These are phyloP conservation scores for Xiphophorus hellerii DNA, from an alignment of 2,113 vertebrate genomes.

Conservation along the genomic window DNA sequence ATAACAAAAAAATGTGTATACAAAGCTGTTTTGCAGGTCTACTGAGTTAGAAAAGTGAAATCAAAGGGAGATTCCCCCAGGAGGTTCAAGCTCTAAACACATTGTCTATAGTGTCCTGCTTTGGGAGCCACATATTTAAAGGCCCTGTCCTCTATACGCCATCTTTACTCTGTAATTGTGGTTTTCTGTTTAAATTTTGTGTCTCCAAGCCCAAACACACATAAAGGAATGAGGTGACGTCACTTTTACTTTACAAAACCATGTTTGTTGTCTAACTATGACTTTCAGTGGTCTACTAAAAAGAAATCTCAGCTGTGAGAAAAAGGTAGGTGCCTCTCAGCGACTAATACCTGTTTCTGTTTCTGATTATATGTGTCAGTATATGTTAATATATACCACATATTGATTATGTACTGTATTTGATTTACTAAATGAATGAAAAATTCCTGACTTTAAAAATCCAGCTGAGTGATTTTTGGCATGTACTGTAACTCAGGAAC, in stretches of 20 bases:
- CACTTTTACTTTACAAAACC: conserved; percentile 1
- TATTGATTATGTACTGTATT: not conserved
- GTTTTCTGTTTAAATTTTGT: conserved; percentile 5
- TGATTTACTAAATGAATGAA: not conserved
- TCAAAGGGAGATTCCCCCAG: not conserved
- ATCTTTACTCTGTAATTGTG: not conserved
- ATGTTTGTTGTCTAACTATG: not conserved
- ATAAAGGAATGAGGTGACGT: not conserved
- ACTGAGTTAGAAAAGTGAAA: not conserved
- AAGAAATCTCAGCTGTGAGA: not conserved
- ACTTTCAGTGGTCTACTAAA: not conserved
- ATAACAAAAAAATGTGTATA: not conserved
- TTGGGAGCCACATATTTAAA: not conserved
- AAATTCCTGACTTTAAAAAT: not conserved
- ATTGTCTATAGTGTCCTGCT: not conserved
- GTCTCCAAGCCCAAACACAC: not conserved
- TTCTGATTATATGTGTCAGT: not conserved
- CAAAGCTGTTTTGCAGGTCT: not conserved
- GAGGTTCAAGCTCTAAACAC: not conserved
- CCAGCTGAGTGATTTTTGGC: not conserved
- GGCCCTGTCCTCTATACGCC: not conserved
- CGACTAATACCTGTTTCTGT: conserved; percentile 1
- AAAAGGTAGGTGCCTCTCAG: not conserved
- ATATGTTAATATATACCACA: not conserved
- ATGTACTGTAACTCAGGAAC: not conserved